Evolutionary conservation across 2,888 invertebrate genomes (phyloP).

Genomic region (Carabus problematicus): DNA sequence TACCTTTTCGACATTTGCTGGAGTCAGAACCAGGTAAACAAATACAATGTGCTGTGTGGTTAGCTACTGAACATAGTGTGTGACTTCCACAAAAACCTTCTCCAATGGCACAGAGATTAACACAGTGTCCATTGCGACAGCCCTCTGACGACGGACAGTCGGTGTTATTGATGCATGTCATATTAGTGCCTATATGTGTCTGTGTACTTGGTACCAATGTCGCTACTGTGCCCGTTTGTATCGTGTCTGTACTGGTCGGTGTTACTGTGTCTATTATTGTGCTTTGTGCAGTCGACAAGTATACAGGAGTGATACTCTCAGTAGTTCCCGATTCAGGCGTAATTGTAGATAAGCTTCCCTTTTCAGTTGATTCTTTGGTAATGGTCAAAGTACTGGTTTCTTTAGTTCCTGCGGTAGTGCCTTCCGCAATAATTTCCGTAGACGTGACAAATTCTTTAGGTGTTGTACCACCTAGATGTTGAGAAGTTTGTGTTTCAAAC

Average conservation of each 20-base stretch:
- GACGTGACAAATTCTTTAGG: not conserved
- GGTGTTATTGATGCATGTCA: constrained; percentile 66
- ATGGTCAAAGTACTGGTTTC: too few relatives aligned
- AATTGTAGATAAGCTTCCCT: too few relatives aligned
- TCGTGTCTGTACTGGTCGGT: constrained; percentile 22
- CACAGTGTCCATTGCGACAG: constrained; percentile 70
- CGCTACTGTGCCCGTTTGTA: constrained; percentile 16
- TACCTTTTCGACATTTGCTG: constrained; percentile 71
- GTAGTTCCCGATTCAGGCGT: not conserved
- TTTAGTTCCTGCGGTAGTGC: not conserved
- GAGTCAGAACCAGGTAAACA: constrained; percentile 66
- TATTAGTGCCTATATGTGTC: constrained; percentile 52
- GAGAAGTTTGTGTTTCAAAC: not conserved
- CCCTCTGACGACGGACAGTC: constrained; percentile 70
- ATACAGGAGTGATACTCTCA: not conserved
- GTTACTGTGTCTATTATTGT: constrained; percentile 27
- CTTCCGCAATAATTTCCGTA: constrained; percentile 2
- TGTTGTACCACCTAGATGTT: not conserved
- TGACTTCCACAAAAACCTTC: constrained; percentile 65
- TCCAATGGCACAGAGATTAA: constrained; percentile 66
- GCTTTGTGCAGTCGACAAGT: constrained; percentile 5
- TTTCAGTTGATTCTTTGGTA: not conserved
- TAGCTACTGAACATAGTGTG: constrained; percentile 68
- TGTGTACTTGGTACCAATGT: constrained; percentile 18
- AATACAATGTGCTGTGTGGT: constrained; percentile 69